Conservation (phyloP, 2,113 vertebrate genomes). For the Macquaria ambigua region DNA sequence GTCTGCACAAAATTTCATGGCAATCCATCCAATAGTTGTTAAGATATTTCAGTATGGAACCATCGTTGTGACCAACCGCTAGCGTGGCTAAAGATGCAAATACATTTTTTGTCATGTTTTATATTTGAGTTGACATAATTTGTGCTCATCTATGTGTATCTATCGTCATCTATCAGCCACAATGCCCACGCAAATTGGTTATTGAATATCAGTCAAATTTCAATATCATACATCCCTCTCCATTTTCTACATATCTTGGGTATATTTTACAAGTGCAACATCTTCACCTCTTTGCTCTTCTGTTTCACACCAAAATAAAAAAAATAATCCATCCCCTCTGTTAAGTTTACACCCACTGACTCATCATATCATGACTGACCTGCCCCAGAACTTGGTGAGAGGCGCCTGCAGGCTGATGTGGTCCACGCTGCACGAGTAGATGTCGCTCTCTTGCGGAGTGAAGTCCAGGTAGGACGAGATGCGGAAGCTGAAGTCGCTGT, state of each 20-base stretch:
- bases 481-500: constrained; percentile 50
- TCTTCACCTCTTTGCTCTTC: background rate
- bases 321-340: background rate
- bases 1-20: no score
- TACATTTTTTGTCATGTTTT: background rate
- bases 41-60: no score
- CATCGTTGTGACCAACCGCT: no score
- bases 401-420: constrained; percentile 45
- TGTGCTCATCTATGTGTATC: background rate
- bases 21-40: no score
- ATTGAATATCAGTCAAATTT: background rate
- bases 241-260: background rate
- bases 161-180: background rate
- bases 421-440: constrained; percentile 55
- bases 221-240: background rate
- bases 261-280: background rate
- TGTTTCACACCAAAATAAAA: background rate
- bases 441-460: constrained; percentile 36
- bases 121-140: background rate
- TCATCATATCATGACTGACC: background rate
- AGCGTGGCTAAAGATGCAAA: no score
- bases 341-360: background rate
- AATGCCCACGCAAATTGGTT: background rate
- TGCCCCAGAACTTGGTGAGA: constrained; percentile 43
- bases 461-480: constrained; percentile 46